phyloP scores from a whole-genome alignment of 2,797 vertebrate species.

The Lepidocolaptes lacrymiger region DNA sequence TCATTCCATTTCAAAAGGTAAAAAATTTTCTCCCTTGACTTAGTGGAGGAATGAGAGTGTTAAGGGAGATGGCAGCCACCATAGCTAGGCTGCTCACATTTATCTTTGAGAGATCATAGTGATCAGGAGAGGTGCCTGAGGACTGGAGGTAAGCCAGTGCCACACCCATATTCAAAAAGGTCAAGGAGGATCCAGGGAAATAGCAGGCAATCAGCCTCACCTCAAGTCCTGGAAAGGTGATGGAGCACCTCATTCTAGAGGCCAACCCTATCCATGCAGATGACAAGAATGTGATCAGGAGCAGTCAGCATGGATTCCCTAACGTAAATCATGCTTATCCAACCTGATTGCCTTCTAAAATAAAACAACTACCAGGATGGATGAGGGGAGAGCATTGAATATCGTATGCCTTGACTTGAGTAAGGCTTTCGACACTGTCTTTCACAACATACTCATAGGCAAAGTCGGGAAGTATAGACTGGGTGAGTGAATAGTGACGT shows the following conservation, averaged over 20 bases:
- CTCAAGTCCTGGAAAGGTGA: not conserved
- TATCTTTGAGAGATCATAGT: not conserved
- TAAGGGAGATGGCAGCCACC: not conserved
- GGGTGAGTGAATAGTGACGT: not conserved
- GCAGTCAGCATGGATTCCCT: not conserved
- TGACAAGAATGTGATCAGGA: not conserved
- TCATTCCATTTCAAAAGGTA: not conserved
- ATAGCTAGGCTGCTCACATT: not conserved
- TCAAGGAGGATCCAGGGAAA: not conserved
- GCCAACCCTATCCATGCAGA: not conserved
- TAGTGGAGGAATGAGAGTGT: not conserved
- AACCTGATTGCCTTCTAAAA: not conserved
- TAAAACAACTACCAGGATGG: not conserved
- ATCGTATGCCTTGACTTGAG: not conserved
- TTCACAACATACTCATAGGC: not conserved
- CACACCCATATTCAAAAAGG: not conserved
- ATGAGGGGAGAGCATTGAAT: not conserved
- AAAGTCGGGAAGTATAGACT: not conserved
- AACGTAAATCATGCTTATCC: not conserved
- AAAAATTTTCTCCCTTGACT: not conserved
- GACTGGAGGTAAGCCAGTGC: not conserved
- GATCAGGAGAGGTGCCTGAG: not conserved
- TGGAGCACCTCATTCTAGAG: not conserved
- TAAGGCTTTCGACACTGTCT: fast-evolving
- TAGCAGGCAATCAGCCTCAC: not conserved